Conservation (phyloP, 1,140 invertebrate species). For the Popillia japonica region DNA sequence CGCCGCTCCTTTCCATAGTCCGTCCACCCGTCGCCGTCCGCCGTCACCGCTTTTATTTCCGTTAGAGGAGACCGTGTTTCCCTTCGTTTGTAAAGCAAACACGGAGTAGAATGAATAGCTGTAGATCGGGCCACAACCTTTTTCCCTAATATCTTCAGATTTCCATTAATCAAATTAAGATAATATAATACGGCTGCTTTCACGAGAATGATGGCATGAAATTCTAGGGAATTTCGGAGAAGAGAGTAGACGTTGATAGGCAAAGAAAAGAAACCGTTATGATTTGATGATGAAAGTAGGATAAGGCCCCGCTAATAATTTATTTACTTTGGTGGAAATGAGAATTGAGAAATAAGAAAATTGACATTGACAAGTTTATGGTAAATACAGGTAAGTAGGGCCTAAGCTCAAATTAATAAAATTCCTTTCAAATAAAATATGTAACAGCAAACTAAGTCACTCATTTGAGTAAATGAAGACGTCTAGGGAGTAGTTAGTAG, state of each 20-base stretch:
- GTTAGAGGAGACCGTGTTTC: not conserved
- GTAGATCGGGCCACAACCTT: not conserved
- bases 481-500: not conserved
- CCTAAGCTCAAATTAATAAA: too few species aligned
- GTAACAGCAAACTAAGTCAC: too few species aligned
- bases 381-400: too few species aligned
- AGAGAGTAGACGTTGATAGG: not conserved
- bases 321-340: too few species aligned
- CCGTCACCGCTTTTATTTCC: not conserved
- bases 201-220: not conserved
- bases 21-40: not conserved
- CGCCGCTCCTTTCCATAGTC: not conserved
- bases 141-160: conserved; percentile 14
- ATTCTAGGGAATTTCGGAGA: not conserved
- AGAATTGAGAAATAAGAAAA: too few species aligned
- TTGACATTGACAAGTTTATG: too few species aligned
- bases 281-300: too few species aligned
- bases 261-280: too few species aligned
- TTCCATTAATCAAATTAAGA: conserved; percentile 34
- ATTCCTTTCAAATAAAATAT: too few species aligned
- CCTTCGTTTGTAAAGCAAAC: not conserved
- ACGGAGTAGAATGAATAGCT: not conserved
- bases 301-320: too few species aligned
- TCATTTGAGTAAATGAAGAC: not conserved
- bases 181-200: not conserved